Conservation (phyloP, 2,113 vertebrate species). For the Cynocephalus volans region DNA sequence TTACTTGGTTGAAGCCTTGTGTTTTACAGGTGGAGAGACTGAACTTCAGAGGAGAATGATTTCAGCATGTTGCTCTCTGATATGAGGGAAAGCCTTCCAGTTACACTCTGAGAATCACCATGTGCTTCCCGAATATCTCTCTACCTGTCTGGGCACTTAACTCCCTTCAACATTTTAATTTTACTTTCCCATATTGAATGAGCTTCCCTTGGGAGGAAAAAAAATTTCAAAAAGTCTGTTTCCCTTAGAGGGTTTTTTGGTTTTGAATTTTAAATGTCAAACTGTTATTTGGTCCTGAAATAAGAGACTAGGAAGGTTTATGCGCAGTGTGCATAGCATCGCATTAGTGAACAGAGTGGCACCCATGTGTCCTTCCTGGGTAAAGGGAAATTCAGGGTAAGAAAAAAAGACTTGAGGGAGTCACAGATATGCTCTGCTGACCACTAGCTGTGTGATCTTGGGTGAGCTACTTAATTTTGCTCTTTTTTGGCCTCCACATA, state of each 20-base stretch:
- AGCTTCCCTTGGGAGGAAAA: slow-evolving; percentile 21
- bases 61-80: not conserved
- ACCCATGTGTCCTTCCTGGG: accelerated
- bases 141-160: not conserved
- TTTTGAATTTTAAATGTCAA: slow-evolving; percentile 58
- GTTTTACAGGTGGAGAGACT: not conserved
- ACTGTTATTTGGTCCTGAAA: slow-evolving; percentile 36
- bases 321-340: not conserved
- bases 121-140: not conserved
- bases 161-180: not conserved
- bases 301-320: not conserved
- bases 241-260: not conserved
- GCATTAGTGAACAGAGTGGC: not conserved
- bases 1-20: not conserved
- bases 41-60: not conserved
- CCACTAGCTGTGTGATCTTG: not conserved
- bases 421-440: not conserved
- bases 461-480: not conserved
- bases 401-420: not conserved
- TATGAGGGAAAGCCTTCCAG: not conserved
- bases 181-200: slow-evolving; percentile 13
- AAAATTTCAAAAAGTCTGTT: not conserved
- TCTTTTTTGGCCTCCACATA: not conserved
- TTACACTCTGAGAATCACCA: accelerated
- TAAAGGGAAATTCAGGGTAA: not conserved